Evolutionary conservation across 2,888 invertebrate species (phyloP).

Genomic region (Corbicula japonica): DNA sequence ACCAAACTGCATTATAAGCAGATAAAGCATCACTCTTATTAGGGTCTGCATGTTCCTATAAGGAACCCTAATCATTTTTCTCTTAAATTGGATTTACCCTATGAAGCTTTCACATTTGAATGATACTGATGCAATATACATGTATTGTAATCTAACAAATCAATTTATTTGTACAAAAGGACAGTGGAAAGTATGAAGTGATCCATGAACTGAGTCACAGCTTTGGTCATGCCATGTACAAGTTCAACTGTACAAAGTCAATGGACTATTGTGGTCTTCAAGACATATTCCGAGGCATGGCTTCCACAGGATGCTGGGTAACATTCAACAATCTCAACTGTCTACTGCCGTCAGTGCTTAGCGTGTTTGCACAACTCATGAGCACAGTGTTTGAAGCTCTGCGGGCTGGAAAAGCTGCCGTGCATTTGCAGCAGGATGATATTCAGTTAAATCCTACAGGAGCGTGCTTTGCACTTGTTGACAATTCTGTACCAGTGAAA

Average conservation of each 20-base stretch:
- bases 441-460: conserved; percentile 77
- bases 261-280: conserved; percentile 81
- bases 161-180: conserved; percentile 70
- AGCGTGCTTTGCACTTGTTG: conserved; percentile 82
- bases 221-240: conserved; percentile 83
- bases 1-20: no score
- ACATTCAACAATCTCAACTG: conserved; percentile 82
- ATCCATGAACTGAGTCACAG: conserved; percentile 80
- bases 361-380: conserved; percentile 82
- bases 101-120: no score
- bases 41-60: no score
- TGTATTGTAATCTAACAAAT: no score
- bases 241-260: conserved; percentile 82
- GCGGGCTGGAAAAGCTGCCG: conserved; percentile 77
- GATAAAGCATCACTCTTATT: no score
- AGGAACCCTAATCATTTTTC: no score
- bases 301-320: conserved; percentile 84
- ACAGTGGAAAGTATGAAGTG: conserved; percentile 78
- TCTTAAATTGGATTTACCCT: no score
- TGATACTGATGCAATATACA: no score
- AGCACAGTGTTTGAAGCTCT: conserved; percentile 80
- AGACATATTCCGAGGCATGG: conserved; percentile 84
- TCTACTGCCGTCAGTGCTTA: conserved; percentile 78
- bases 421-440: conserved; percentile 80
- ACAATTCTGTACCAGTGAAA: conserved; percentile 75